These are phyloP conservation scores for Oncopodura yosiiana DNA, from an alignment of 1,140 invertebrate species.

Conservation along the genomic window DNA sequence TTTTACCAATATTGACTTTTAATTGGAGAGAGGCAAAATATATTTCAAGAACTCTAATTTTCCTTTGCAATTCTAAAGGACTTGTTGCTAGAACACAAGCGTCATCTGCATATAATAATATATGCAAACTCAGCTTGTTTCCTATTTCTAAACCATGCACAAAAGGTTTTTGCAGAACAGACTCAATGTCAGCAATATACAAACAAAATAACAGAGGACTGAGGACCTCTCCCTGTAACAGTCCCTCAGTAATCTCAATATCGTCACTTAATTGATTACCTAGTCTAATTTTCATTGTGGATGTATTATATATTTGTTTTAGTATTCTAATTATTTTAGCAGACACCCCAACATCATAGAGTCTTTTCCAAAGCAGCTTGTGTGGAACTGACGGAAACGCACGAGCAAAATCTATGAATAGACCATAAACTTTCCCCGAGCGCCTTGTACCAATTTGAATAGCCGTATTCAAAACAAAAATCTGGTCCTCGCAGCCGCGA, in stretches of 20 bases:
- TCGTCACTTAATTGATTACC: neutral
- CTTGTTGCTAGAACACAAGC: neutral
- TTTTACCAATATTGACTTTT: slow-evolving; percentile 13
- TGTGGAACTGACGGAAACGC: slow-evolving; percentile 16
- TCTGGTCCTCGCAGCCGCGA: slow-evolving; percentile 12
- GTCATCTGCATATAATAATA: slow-evolving; percentile 11
- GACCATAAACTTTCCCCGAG: neutral
- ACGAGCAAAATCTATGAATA: slow-evolving; percentile 18
- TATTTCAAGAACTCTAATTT: neutral
- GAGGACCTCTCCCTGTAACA: slow-evolving; percentile 10
- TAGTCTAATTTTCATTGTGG: slow-evolving; percentile 8
- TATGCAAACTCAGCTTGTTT: neutral
- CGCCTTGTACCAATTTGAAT: slow-evolving; percentile 20
- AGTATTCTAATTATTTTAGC: slow-evolving; percentile 12
- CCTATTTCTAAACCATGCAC: too few relatives aligned
- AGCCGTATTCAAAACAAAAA: slow-evolving; percentile 26
- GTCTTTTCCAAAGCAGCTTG: slow-evolving; percentile 9
- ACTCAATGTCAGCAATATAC: slow-evolving; percentile 12
- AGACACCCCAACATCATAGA: slow-evolving; percentile 3
- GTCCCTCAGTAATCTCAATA: slow-evolving; percentile 11
- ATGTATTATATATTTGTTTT: slow-evolving; percentile 9
- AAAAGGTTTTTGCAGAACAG: too few relatives aligned
- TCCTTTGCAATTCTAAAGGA: neutral
- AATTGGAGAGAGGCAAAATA: neutral
- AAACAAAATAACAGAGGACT: slow-evolving; percentile 6